Evolutionary conservation across 2,113 vertebrate species (phyloP).

Genomic region (Cathartes aura): DNA sequence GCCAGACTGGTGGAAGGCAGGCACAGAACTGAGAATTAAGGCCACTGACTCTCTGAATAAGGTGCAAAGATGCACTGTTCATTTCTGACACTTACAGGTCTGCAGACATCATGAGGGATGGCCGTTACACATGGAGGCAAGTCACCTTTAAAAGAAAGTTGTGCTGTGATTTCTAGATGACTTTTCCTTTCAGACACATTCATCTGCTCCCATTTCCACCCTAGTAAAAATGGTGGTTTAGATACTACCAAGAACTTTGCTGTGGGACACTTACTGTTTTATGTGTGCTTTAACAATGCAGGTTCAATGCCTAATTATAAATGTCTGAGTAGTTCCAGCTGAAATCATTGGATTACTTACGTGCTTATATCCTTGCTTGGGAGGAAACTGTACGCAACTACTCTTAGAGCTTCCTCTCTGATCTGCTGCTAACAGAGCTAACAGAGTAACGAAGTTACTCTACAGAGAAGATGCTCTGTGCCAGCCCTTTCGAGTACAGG

Average conservation of each 20-base stretch:
- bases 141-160: no score
- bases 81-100: neutral
- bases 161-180: neutral
- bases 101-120: accelerated
- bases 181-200: neutral
- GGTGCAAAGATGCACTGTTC: neutral
- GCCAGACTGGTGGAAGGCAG: neutral
- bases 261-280: neutral
- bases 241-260: neutral
- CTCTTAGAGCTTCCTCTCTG: neutral
- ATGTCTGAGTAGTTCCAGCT: neutral
- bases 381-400: neutral
- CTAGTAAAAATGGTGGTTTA: neutral
- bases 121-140: accelerated
- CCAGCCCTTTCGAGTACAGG: neutral
- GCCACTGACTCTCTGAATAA: neutral
- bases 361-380: neutral
- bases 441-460: neutral
- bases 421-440: neutral
- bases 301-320: neutral
- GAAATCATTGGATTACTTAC: neutral
- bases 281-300: neutral
- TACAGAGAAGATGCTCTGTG: neutral
- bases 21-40: neutral
- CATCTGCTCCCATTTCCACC: neutral